Conservation (phyloP, 2,888 invertebrate species). For the Celastrina argiolus region DNA sequence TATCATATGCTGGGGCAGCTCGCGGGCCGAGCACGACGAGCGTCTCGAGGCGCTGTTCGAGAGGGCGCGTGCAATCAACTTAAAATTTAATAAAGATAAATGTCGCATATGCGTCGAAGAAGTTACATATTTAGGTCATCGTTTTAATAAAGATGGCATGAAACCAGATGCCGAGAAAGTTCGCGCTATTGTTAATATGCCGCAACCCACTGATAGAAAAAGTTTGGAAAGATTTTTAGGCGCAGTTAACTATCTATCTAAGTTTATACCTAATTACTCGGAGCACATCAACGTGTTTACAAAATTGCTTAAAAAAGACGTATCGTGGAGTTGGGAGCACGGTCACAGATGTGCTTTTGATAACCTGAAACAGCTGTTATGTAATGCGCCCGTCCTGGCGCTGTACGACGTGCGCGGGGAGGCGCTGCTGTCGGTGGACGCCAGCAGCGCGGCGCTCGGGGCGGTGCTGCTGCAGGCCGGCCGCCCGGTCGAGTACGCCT, state of each 20-base stretch:
- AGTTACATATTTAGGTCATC: slow-evolving; percentile 33
- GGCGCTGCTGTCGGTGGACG: too few relatives aligned
- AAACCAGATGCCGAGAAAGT: slow-evolving; percentile 28
- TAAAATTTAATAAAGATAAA: slow-evolving; percentile 25
- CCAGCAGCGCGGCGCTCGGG: slow-evolving; percentile 13
- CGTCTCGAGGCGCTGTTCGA: slow-evolving; percentile 26
- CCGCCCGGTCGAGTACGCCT: slow-evolving; percentile 34
- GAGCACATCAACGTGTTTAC: too few relatives aligned
- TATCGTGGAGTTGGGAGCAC: not conserved
- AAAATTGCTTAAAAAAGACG: not conserved
- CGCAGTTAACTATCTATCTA: slow-evolving; percentile 29
- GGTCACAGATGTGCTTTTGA: not conserved
- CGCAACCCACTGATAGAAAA: slow-evolving; percentile 28
- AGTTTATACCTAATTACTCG: slow-evolving; percentile 27
- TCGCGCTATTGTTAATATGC: slow-evolving; percentile 33
- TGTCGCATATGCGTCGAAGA: slow-evolving; percentile 26
- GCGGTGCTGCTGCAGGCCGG: slow-evolving; percentile 34
- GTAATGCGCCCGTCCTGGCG: not conserved
- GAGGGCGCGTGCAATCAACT: slow-evolving; percentile 27
- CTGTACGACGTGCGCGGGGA: not conserved
- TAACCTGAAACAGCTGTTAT: not conserved
- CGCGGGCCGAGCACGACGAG: slow-evolving; percentile 27
- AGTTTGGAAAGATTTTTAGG: slow-evolving; percentile 33
- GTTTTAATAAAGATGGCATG: slow-evolving; percentile 31
- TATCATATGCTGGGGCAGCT: slow-evolving; percentile 27